A percentile compares a stretch with the other conserved stretches of the same genome.
Conservation (phyloP, 2,113 vertebrate genomes). For the Sclerurus mexicanus region DNA sequence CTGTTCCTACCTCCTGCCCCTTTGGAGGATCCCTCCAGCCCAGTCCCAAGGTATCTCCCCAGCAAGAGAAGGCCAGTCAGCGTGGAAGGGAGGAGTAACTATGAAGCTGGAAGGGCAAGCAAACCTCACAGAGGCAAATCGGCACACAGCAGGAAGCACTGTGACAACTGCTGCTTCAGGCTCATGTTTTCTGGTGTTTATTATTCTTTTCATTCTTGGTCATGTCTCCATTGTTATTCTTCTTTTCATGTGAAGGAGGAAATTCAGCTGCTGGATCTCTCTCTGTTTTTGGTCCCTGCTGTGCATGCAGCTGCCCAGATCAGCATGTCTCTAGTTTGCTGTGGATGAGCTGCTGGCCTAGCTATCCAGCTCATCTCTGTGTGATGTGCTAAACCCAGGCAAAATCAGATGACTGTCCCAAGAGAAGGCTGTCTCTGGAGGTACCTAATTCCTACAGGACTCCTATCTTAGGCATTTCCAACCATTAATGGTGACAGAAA, state of each 20-base stretch:
- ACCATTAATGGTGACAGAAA: background rate
- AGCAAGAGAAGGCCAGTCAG: background rate
- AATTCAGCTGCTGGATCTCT: background rate
- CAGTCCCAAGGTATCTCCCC: no score
- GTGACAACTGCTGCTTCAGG: background rate
- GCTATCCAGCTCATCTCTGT: background rate
- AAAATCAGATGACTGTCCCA: background rate
- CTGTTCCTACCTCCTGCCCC: background rate
- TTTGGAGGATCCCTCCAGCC: background rate
- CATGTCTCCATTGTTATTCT: background rate
- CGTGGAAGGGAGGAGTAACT: background rate
- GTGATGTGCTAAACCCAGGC: background rate
- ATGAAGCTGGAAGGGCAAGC: background rate
- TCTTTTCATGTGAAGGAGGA: background rate
- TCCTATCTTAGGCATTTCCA: background rate
- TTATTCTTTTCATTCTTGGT: background rate
- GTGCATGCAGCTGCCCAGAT: background rate
- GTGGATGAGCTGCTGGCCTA: background rate
- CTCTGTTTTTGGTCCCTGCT: background rate
- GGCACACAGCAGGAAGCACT: background rate
- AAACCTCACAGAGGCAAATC: background rate
- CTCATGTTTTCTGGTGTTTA: background rate
- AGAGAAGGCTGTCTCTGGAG: background rate
- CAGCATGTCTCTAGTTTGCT: rapidly evolving
- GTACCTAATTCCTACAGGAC: background rate